Evolutionary conservation across 2,888 invertebrate species (phyloP).

Genomic region (Zeuzera pyrina): DNA sequence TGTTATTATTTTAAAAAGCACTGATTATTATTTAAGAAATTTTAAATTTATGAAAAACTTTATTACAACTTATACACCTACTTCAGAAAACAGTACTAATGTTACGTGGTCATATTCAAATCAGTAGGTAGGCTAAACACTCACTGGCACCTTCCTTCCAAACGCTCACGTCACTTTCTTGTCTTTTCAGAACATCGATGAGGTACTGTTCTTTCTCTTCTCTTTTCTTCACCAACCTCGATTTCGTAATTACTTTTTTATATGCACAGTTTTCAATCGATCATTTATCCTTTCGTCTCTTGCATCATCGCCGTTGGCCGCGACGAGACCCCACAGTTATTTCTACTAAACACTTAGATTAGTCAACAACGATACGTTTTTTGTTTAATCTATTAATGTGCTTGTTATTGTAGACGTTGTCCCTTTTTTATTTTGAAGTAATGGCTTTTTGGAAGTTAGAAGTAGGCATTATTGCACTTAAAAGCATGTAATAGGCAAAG

Average conservation of each 20-base stretch:
- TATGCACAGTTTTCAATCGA: not conserved
- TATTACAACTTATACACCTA: not conserved
- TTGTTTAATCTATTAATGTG: too few relatives aligned
- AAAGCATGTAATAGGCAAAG: too few relatives aligned
- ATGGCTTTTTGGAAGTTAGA: too few relatives aligned
- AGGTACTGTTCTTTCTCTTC: slow-evolving; percentile 69
- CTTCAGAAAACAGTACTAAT: not conserved
- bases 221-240: slow-evolving; percentile 43
- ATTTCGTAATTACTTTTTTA: too few relatives aligned
- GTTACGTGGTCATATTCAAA: not conserved
- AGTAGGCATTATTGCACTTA: too few relatives aligned
- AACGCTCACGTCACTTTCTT: slow-evolving; percentile 67
- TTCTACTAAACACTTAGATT: too few relatives aligned
- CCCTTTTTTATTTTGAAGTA: too few relatives aligned
- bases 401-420: too few relatives aligned
- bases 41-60: too few relatives aligned
- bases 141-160: slow-evolving; percentile 51
- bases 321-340: slow-evolving; percentile 3
- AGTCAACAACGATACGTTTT: too few relatives aligned
- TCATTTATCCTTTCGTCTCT: not conserved
- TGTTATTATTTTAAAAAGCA: too few relatives aligned
- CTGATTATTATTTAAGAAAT: too few relatives aligned
- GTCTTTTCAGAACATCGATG: slow-evolving; percentile 75
- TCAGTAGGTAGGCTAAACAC: slow-evolving; percentile 3
- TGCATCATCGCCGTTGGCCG: slow-evolving; percentile 1